phyloP scores from a whole-genome alignment of 2,113 vertebrate genomes.

The Synodontis membranacea region DNA sequence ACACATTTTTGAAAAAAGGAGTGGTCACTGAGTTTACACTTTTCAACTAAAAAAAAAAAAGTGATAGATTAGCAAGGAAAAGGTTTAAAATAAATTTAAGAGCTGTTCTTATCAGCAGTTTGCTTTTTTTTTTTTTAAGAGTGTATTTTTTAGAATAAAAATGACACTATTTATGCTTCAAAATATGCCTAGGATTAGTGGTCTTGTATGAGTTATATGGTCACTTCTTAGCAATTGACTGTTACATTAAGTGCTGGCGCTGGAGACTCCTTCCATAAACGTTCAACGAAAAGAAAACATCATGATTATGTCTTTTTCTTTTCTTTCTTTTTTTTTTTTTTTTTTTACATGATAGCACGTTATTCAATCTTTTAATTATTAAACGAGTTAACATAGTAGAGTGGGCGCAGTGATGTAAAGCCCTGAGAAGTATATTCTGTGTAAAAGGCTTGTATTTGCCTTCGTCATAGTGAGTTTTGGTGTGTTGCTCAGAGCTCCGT shows the following conservation, averaged over 20 bases:
- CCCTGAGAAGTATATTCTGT: not conserved
- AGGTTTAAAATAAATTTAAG: no score
- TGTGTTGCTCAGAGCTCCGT: constrained; percentile 82
- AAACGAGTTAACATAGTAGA: not conserved
- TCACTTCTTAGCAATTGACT: no score
- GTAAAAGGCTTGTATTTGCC: not conserved
- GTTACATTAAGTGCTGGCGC: no score
- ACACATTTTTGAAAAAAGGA: no score
- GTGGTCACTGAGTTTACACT: no score
- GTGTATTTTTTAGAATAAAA: not conserved
- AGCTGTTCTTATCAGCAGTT: no score
- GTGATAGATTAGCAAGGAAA: no score
- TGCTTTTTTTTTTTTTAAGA: no score
- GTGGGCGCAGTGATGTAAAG: not conserved
- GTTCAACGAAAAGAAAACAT: not conserved
- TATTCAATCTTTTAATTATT: not conserved
- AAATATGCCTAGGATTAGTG: no score
- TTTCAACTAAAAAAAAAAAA: no score
- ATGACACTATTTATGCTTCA: not conserved
- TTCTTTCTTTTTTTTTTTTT: no score
- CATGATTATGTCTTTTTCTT: not conserved
- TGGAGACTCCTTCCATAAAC: not conserved
- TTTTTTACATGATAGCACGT: not conserved
- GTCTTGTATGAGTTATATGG: no score
- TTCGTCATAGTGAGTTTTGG: not conserved